Evolutionary conservation across 2,797 vertebrate species (phyloP).

Genomic region (Serranus cabrilla): DNA sequence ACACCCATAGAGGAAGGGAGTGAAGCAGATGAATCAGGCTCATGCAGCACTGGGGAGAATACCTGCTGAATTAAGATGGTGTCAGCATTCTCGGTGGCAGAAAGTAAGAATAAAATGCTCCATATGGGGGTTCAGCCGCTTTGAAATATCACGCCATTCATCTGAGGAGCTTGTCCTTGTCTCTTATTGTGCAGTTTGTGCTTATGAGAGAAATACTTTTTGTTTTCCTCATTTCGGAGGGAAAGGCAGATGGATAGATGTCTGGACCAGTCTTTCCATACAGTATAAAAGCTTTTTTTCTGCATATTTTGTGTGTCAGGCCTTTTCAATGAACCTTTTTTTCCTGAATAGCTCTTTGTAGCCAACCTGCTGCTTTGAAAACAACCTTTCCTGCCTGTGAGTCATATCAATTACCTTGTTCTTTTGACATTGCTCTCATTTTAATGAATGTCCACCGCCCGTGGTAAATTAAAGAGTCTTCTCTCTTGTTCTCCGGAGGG

Average conservation of each 20-base stretch:
- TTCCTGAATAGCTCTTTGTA: conserved; percentile 17
- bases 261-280: neutral
- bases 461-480: conserved; percentile 40
- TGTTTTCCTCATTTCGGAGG: neutral
- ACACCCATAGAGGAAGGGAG: conserved; percentile 15
- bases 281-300: neutral
- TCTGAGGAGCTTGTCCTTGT: conserved; percentile 19
- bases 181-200: neutral
- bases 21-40: conserved; percentile 59
- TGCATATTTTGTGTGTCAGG: neutral
- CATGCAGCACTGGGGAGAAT: conserved; percentile 44
- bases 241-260: neutral
- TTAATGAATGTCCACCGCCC: conserved; percentile 48
- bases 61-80: conserved; percentile 40
- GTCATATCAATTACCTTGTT: conserved; percentile 39
- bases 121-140: conserved; percentile 27
- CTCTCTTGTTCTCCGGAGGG: conserved; percentile 35
- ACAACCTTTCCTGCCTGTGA: conserved; percentile 23
- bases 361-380: conserved; percentile 35
- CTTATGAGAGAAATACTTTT: conserved; percentile 14
- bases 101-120: conserved; percentile 44
- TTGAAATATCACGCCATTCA: conserved; percentile 51
- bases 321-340: conserved; percentile 17
- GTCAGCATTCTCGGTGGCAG: conserved; percentile 60
- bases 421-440: conserved; percentile 51